These are phyloP conservation scores for Sebastes matsubarae DNA, from an alignment of 2,797 vertebrate species.

Conservation along the genomic window DNA sequence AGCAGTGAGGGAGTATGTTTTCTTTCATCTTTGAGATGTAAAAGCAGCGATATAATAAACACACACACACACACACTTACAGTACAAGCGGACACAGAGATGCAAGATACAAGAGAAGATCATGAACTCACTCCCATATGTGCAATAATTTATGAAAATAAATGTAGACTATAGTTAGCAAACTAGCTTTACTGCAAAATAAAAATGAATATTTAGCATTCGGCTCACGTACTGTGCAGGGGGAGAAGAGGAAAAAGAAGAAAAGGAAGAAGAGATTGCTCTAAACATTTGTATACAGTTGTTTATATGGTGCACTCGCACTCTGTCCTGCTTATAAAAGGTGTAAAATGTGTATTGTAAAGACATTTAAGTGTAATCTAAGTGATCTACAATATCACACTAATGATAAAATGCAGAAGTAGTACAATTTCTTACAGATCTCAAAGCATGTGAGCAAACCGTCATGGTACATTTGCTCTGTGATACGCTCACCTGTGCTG, in stretches of 20 bases:
- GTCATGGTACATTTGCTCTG: not conserved
- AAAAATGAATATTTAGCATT: constrained; percentile 12
- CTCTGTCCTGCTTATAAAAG: not conserved
- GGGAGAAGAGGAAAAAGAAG: not conserved
- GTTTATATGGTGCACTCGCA: not conserved
- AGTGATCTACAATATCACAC: not conserved
- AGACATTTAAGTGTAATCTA: not conserved
- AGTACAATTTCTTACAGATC: not conserved
- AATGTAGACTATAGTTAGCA: not conserved
- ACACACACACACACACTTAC: not conserved
- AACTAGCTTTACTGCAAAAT: not conserved
- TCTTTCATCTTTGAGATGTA: constrained; percentile 48
- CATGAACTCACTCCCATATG: not conserved
- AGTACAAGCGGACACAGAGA: not conserved
- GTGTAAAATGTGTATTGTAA: not conserved
- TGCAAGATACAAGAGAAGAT: not conserved
- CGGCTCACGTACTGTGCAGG: not conserved
- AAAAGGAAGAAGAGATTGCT: not conserved
- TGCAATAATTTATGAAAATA: constrained; percentile 12
- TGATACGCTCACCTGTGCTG: constrained; percentile 21
- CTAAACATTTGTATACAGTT: not conserved
- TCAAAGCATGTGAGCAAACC: not conserved
- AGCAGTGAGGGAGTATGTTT: constrained; percentile 10
- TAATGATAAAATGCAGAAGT: not conserved
- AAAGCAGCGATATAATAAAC: constrained; percentile 21